Evolutionary conservation across 1,140 invertebrate species (phyloP).

Genomic region (Lerema accius): DNA sequence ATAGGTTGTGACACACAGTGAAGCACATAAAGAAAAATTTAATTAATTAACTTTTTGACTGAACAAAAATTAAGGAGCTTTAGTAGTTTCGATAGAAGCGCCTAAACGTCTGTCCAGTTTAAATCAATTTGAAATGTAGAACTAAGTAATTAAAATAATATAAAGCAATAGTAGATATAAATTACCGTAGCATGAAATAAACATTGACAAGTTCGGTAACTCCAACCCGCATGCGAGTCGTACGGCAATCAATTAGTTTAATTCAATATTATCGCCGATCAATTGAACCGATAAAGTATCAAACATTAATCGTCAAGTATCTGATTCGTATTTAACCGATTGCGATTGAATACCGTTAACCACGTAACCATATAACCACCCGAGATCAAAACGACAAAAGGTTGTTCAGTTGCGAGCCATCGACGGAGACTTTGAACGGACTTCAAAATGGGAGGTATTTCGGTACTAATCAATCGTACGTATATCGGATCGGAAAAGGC

Average conservation of each 20-base stretch:
- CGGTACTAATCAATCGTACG: constrained; percentile 75
- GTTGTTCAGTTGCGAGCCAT: constrained; percentile 43
- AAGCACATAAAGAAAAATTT: too few relatives aligned
- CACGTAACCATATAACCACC: constrained; percentile 7
- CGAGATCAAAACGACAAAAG: constrained; percentile 59
- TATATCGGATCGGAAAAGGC: constrained; percentile 71
- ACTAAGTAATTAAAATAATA: too few relatives aligned
- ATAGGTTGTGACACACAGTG: too few relatives aligned
- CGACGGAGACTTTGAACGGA: constrained; percentile 65
- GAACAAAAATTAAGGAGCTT: too few relatives aligned
- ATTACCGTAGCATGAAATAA: not conserved
- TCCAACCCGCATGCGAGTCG: not conserved
- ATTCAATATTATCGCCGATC: constrained; percentile 21
- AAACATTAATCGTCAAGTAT: constrained; percentile 14
- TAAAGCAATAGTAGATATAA: too few relatives aligned
- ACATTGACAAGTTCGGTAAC: constrained; percentile 10
- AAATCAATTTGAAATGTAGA: too few relatives aligned
- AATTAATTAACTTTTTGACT: too few relatives aligned
- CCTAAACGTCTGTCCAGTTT: too few relatives aligned
- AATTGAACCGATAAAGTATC: constrained; percentile 1
- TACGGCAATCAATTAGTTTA: constrained; percentile 20
- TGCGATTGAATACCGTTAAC: constrained; percentile 7
- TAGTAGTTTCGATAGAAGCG: too few relatives aligned
- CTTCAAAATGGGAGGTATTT: constrained; percentile 55
- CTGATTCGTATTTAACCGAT: constrained; percentile 22